Evolutionary conservation across 1,140 invertebrate species (phyloP).

Genomic region (Armadillidium nasatum): DNA sequence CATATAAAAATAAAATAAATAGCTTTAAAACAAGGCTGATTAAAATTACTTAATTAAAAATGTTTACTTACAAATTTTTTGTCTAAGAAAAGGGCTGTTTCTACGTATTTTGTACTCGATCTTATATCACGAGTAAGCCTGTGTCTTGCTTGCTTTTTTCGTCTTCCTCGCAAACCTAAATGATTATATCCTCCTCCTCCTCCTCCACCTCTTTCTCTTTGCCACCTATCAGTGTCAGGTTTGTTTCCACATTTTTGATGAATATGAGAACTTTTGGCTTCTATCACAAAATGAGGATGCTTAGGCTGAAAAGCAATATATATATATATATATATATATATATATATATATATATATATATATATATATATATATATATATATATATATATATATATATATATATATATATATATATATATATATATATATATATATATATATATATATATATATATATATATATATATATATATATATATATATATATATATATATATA

Average conservation of each 20-base stretch:
- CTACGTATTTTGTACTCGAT: constrained; percentile 37
- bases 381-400: too few species aligned
- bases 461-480: too few species aligned
- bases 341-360: too few species aligned
- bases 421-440: too few species aligned
- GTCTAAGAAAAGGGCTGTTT: constrained; percentile 42
- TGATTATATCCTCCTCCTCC: constrained; percentile 30
- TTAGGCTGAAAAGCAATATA: too few species aligned
- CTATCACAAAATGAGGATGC: constrained; percentile 41
- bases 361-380: too few species aligned
- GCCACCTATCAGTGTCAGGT: constrained; percentile 34
- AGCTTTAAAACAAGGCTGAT: not conserved
- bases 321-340: too few species aligned
- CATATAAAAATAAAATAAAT: too few species aligned
- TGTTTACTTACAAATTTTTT: constrained; percentile 41
- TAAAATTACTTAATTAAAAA: constrained; percentile 11
- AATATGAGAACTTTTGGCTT: constrained; percentile 38
- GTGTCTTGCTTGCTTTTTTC: constrained; percentile 34
- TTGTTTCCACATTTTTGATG: constrained; percentile 39
- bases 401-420: too few species aligned
- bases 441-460: too few species aligned
- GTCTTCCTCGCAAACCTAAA: not conserved
- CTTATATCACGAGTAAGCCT: constrained; percentile 34
- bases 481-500: too few species aligned
- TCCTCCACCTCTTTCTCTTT: constrained; percentile 22